A percentile compares a stretch with the other conserved stretches of the same genome.
Conservation (phyloP, 1,140 invertebrate species). For the Caenorhabditis brenneri region DNA sequence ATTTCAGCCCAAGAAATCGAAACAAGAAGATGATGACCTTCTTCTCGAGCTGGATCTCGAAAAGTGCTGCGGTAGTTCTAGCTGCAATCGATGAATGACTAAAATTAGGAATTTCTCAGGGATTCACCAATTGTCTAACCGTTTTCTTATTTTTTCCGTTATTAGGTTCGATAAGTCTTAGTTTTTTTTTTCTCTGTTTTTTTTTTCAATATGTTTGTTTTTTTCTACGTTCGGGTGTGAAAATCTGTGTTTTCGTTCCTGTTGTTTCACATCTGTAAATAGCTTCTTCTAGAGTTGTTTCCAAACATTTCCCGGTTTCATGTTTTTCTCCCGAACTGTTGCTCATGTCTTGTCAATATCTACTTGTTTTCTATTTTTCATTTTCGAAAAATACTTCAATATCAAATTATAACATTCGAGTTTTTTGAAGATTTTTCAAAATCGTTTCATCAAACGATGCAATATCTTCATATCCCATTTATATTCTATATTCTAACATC, state of each 20-base stretch:
- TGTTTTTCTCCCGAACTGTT: neutral
- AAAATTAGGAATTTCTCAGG: neutral
- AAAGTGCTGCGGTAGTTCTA: slow-evolving; percentile 65
- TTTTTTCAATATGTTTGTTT: neutral
- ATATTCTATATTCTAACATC: neutral
- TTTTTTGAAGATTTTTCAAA: neutral
- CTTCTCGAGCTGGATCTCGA: slow-evolving; percentile 59
- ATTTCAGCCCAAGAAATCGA: slow-evolving; percentile 41
- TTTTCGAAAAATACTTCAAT: neutral
- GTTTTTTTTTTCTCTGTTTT: slow-evolving; percentile 9
- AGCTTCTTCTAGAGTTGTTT: neutral
- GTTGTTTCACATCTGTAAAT: slow-evolving; percentile 29
- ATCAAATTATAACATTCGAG: neutral
- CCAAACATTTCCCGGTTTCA: neutral
- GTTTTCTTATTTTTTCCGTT: neutral
- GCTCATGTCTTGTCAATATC: slow-evolving; percentile 54
- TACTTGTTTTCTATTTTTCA: slow-evolving; percentile 1
- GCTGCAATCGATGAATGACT: slow-evolving; percentile 60
- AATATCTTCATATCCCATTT: neutral
- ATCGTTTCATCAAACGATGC: neutral
- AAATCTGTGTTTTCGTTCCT: slow-evolving; percentile 29
- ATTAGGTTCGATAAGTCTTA: neutral
- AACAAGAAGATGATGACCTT: slow-evolving; percentile 38
- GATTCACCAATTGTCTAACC: neutral
- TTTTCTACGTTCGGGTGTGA: slow-evolving; percentile 3